A percentile compares a stretch with the other conserved stretches of the same genome.
phyloP scores from a whole-genome alignment of 2,888 invertebrate genomes.

The Drosophila colorata region DNA sequence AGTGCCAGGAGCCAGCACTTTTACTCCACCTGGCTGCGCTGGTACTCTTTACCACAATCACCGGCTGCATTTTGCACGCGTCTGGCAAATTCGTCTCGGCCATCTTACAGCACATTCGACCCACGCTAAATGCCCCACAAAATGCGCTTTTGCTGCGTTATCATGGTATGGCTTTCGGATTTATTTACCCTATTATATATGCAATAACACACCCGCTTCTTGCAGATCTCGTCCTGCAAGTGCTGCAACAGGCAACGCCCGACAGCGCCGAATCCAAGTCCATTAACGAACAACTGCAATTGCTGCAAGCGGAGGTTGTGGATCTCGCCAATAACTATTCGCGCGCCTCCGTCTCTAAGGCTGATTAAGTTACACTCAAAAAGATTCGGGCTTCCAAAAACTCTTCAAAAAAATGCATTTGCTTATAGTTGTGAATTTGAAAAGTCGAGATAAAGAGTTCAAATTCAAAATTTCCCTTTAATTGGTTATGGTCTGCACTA shows the following conservation, averaged over 20 bases:
- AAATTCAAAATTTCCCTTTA: conserved; percentile 12
- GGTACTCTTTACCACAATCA: conserved; percentile 92
- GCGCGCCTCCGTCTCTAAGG: conserved; percentile 79
- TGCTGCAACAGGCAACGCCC: conserved; percentile 87
- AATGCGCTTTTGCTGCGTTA: conserved; percentile 88
- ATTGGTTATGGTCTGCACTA: conserved; percentile 56
- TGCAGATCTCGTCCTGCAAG: conserved; percentile 89
- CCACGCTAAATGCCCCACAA: conserved; percentile 89
- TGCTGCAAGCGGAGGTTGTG: conserved; percentile 72
- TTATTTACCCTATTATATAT: neutral
- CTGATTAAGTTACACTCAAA: conserved; percentile 61
- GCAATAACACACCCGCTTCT: neutral
- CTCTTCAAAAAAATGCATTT: neutral
- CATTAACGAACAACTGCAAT: conserved; percentile 84
- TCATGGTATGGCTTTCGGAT: conserved; percentile 88
- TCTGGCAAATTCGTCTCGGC: conserved; percentile 96
- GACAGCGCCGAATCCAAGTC: conserved; percentile 86
- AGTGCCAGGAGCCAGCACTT: conserved; percentile 91
- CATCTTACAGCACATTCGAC: conserved; percentile 90
- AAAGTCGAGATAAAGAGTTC: conserved; percentile 2
- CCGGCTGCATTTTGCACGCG: conserved; percentile 94
- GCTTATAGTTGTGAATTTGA: neutral
- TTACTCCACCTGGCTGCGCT: conserved; percentile 91
- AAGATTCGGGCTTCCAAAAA: neutral
- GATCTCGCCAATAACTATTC: conserved; percentile 78